phyloP scores from a whole-genome alignment of 2,888 invertebrate species.

The Drosophila pseudotakahashii region DNA sequence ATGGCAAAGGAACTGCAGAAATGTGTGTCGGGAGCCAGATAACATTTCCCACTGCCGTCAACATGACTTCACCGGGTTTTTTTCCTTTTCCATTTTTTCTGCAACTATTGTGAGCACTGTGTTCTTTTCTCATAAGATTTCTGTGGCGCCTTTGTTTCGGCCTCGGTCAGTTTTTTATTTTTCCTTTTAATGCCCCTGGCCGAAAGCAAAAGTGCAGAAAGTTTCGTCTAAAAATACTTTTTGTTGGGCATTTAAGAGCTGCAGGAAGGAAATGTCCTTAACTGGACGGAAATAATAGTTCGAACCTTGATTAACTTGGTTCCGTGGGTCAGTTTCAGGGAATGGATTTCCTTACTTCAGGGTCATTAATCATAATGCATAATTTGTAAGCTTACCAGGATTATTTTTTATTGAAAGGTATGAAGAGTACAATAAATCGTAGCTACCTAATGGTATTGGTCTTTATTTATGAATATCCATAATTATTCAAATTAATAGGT shows the following conservation, averaged over 20 bases:
- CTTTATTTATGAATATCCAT: not conserved
- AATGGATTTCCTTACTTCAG: not conserved
- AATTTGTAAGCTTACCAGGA: conserved; percentile 10
- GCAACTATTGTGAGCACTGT: conserved; percentile 1
- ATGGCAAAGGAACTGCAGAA: conserved; percentile 16
- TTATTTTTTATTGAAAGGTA: no score
- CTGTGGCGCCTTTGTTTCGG: conserved; percentile 45
- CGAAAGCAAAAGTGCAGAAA: conserved; percentile 63
- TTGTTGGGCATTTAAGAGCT: conserved; percentile 16
- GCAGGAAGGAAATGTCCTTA: conserved; percentile 42
- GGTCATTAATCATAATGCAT: conserved; percentile 28
- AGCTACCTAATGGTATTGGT: no score
- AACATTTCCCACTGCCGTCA: conserved; percentile 9
- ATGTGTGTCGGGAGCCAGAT: conserved; percentile 11
- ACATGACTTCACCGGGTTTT: conserved; percentile 5
- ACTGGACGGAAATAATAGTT: conserved; percentile 16
- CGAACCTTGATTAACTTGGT: conserved; percentile 25
- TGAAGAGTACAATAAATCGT: no score
- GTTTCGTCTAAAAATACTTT: conserved; percentile 57
- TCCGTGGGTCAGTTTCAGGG: conserved; percentile 2
- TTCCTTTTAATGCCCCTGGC: conserved; percentile 12
- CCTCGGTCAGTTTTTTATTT: conserved; percentile 25
- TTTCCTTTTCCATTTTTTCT: not conserved
- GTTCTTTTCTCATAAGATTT: conserved; percentile 1
- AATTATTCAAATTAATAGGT: not conserved